Percentiles rank a stretch among this genome's conserved stretches.
phyloP scores from a whole-genome alignment of 2,888 invertebrate genomes.

The Dasysyrphus albostriatus region DNA sequence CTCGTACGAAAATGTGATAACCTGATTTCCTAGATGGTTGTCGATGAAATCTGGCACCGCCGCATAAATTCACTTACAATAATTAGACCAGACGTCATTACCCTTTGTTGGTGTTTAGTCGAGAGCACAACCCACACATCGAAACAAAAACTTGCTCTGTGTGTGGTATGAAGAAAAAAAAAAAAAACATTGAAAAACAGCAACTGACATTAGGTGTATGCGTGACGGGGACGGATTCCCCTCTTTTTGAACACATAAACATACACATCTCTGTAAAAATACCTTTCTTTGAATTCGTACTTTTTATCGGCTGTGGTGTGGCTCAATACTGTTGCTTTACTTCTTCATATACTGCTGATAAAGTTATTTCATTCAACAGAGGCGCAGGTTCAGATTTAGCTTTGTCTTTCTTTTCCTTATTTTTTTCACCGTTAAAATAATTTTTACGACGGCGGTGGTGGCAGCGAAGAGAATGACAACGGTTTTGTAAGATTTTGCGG shows the following conservation, averaged over 20 bases:
- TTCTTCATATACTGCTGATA: slow-evolving; percentile 50
- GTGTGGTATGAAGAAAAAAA: slow-evolving; percentile 6
- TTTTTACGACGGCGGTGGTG: slow-evolving; percentile 16
- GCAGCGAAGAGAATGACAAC: slow-evolving; percentile 16
- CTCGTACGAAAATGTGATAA: not conserved
- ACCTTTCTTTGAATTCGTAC: slow-evolving; percentile 29
- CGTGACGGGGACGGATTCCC: slow-evolving; percentile 59
- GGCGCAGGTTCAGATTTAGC: slow-evolving; percentile 62
- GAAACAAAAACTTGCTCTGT: not conserved
- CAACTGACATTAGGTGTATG: slow-evolving; percentile 37
- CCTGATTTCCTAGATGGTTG: slow-evolving; percentile 18
- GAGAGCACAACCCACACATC: slow-evolving; percentile 37
- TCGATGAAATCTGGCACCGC: slow-evolving; percentile 70
- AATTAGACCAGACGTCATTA: slow-evolving; percentile 77
- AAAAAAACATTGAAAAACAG: slow-evolving; percentile 8
- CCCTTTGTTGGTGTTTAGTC: slow-evolving; percentile 63
- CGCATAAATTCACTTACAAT: slow-evolving; percentile 70
- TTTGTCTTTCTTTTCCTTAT: slow-evolving; percentile 22
- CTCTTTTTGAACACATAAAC: slow-evolving; percentile 38
- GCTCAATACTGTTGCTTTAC: slow-evolving; percentile 69
- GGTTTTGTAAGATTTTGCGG: slow-evolving; percentile 29
- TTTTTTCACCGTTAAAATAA: slow-evolving; percentile 52
- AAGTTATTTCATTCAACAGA: slow-evolving; percentile 69
- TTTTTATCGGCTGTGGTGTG: slow-evolving; percentile 33
- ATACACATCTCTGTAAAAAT: slow-evolving; percentile 21